Conservation (phyloP, 2,797 vertebrate species). For the Molossus alvarezi region DNA sequence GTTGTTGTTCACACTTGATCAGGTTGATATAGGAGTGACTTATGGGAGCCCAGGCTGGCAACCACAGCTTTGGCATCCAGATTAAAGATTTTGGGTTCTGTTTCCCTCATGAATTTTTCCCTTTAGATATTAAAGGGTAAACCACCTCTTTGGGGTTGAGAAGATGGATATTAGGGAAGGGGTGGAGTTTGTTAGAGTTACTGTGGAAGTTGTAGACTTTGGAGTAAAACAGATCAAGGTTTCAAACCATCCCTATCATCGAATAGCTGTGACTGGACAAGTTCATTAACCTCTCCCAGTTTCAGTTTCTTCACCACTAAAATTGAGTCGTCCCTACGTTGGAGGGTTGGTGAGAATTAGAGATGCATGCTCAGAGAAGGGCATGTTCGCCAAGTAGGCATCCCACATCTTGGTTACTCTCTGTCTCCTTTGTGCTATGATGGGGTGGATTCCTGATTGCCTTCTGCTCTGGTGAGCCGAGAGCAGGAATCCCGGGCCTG, state of each 20-base stretch:
- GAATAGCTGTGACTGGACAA: slow-evolving; percentile 11
- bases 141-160: background rate
- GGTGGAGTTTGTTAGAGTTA: background rate
- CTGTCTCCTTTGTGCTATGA: background rate
- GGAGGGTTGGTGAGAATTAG: background rate
- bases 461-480: slow-evolving; percentile 54
- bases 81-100: slow-evolving; percentile 42
- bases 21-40: background rate
- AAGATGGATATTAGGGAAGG: background rate
- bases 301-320: slow-evolving; percentile 49
- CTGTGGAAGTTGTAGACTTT: background rate
- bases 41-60: background rate
- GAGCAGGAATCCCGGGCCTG: slow-evolving; percentile 66
- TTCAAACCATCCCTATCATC: background rate
- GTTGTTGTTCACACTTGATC: background rate
- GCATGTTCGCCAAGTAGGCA: background rate
- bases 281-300: background rate
- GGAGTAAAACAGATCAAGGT: background rate
- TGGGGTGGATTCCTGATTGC: background rate
- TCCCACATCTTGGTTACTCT: background rate
- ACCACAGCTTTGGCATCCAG: background rate
- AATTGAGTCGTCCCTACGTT: background rate
- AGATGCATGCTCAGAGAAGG: background rate
- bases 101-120: background rate
- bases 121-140: slow-evolving; percentile 60